Evolutionary conservation across 2,888 invertebrate genomes (phyloP), one percentile per base, ranked within the genome.

Genomic region (Agrotis clavis): DNA sequence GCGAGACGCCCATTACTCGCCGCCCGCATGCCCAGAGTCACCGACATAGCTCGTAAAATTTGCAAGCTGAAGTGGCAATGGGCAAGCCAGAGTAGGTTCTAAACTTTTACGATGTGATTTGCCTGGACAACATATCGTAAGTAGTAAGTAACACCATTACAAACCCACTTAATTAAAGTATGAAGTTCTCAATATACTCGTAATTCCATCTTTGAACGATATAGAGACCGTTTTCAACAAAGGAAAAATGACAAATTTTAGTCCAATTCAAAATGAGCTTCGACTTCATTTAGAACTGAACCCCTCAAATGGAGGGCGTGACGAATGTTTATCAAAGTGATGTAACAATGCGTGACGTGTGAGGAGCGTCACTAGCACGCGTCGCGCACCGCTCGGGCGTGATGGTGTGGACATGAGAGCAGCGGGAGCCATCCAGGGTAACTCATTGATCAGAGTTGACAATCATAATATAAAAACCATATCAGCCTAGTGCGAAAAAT

Each of bases 281-380:
- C 18, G 64, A 60, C 45, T 76, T 64, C n/a, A 76, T 79, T 76
- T 60, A 71, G 53, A 64, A 72, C 53, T 41, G 47, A 50, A 51
- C 21, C 53, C 19, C 51, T 13, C 18, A 59, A 61, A 48, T 56
- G 61, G 82, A 48, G 50, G 72, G 72, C 82, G 67, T 77, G 56
- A 47, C 53, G 45, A 76, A 66, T 76, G 66, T 66, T 65, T 71
- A 54, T 70, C 59, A 68, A 82, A 74, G 60, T 78, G 57, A 35
- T 69, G 56, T 59, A 57, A 69, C 81, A 70, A 69, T 67, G 60
- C 64, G 71, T 67, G 78, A 79, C 64, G 54, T 5, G 81, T 72
- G 73, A 77, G 62, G 74, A 71, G 73, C 71, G 81, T 83, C 84
- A 84, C 80, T 71, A 61, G 60, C 83, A 74, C 30, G 69, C 67